Evolutionary conservation across 2,888 invertebrate genomes (phyloP).

Genomic region (Lasioglossum lativentre): DNA sequence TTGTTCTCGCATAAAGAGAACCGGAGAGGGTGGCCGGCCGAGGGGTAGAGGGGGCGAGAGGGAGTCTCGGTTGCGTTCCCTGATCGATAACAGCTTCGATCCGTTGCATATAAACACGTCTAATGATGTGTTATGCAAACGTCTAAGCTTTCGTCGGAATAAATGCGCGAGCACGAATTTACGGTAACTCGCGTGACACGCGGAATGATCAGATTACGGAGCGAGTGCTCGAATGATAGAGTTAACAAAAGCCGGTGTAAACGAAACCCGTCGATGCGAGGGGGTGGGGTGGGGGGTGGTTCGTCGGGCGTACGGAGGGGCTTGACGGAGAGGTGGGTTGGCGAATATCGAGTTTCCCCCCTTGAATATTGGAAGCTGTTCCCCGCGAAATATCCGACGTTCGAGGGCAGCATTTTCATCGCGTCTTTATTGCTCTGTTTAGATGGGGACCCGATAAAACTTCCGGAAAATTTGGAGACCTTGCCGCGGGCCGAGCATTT

Average conservation of each 20-base stretch:
- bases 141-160: slow-evolving; percentile 51
- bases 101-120: slow-evolving; percentile 66
- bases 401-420: slow-evolving; percentile 21
- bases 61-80: slow-evolving; percentile 14
- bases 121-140: slow-evolving; percentile 66
- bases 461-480: slow-evolving; percentile 97
- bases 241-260: slow-evolving; percentile 6
- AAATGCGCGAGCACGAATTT: slow-evolving; percentile 34
- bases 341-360: slow-evolving; percentile 4
- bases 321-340: background rate
- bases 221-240: slow-evolving; percentile 16
- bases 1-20: slow-evolving; percentile 15
- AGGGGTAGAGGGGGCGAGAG: background rate
- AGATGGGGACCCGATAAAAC: slow-evolving; percentile 97
- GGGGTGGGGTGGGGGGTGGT: background rate
- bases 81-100: slow-evolving; percentile 67
- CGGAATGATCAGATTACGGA: slow-evolving; percentile 37
- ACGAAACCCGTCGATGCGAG: background rate
- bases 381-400: slow-evolving; percentile 9
- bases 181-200: slow-evolving; percentile 53
- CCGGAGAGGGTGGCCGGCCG: background rate
- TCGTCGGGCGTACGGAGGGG: background rate
- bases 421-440: slow-evolving; percentile 37
- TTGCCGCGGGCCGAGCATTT: slow-evolving; percentile 97
- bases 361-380: slow-evolving; percentile 1